Evolutionary conservation across 2,888 invertebrate species (phyloP).

Genomic region (Hemistola chrysoprasaria): DNA sequence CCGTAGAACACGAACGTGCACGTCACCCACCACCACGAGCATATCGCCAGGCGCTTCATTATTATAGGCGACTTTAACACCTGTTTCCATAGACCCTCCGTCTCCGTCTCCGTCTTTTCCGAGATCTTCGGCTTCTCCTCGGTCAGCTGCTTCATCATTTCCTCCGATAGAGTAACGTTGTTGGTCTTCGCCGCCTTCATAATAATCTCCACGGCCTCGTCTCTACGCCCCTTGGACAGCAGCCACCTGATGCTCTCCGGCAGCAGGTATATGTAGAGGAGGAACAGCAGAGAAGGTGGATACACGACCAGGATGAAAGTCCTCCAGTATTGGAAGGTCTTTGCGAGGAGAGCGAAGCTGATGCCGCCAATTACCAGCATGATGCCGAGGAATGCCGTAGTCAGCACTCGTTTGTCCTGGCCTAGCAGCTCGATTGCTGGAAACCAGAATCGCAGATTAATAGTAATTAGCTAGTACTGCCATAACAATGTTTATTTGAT

Average conservation of each 20-base stretch:
- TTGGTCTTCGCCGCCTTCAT: constrained; percentile 85
- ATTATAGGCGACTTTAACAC: constrained; percentile 67
- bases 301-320: constrained; percentile 86
- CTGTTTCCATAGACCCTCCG: constrained; percentile 59
- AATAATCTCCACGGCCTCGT: constrained; percentile 85
- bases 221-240: constrained; percentile 84
- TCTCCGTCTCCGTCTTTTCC: constrained; percentile 47
- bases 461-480: too few relatives aligned
- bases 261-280: constrained; percentile 86
- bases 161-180: constrained; percentile 68
- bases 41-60: constrained; percentile 64
- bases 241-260: constrained; percentile 92
- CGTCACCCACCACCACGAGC: constrained; percentile 88
- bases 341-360: constrained; percentile 85
- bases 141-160: constrained; percentile 65
- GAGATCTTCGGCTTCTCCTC: constrained; percentile 56
- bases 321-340: constrained; percentile 87
- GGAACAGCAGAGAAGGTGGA: constrained; percentile 85
- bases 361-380: constrained; percentile 87
- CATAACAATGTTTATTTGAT: too few relatives aligned
- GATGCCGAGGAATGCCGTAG: constrained; percentile 68
- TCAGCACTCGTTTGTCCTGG: constrained; percentile 67
- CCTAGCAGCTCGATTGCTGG: constrained; percentile 71
- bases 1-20: constrained; percentile 92
- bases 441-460: too few relatives aligned